phyloP scores from a whole-genome alignment of 2,888 invertebrate species.

The Chrysomela aeneicollis region DNA sequence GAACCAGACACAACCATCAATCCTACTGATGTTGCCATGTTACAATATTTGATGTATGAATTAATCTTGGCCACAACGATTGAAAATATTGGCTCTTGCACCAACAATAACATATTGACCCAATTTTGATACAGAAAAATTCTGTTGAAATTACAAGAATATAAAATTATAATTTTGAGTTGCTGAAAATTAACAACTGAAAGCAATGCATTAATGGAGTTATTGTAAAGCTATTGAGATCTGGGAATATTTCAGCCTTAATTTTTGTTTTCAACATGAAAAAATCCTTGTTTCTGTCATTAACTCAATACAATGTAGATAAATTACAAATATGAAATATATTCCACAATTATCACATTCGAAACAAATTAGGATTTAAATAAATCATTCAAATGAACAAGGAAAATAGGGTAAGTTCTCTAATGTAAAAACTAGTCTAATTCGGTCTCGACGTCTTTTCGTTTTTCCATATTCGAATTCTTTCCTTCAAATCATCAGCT shows the following conservation, averaged over 20 bases:
- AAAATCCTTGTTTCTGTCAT: conserved; percentile 21
- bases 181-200: not conserved
- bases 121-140: too few species aligned
- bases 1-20: too few species aligned
- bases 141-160: not conserved
- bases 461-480: conserved; percentile 87
- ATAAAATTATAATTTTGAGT: not conserved
- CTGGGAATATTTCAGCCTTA: conserved; percentile 30
- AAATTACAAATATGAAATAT: conserved; percentile 40
- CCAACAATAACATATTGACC: too few species aligned
- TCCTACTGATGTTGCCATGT: too few species aligned
- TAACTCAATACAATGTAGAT: conserved; percentile 30
- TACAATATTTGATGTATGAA: too few species aligned
- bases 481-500: conserved; percentile 85
- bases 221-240: conserved; percentile 25
- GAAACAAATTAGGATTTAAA: conserved; percentile 34
- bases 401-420: conserved; percentile 17
- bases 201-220: conserved; percentile 4
- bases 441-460: conserved; percentile 69
- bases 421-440: conserved; percentile 32
- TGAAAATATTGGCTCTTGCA: too few species aligned
- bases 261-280: conserved; percentile 21
- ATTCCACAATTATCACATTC: conserved; percentile 39
- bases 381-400: conserved; percentile 33
- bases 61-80: too few species aligned